Base-by-base conservation (phyloP, 2,797 vertebrate species). In the Typhlichthys eigenmanni region DNA sequence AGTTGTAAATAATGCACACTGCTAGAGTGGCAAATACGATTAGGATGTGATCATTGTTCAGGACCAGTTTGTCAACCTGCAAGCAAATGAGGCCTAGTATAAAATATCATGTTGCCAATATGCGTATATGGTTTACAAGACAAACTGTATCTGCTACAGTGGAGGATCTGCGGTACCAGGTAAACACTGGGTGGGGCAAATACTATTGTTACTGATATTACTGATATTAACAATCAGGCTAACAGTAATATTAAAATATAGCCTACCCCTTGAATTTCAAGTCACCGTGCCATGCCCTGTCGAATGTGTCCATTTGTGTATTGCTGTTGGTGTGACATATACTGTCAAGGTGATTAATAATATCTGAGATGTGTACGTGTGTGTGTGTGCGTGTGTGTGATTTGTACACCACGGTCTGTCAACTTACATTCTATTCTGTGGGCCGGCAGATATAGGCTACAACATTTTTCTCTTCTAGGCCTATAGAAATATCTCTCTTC, bases 51-150 rank as follows among this genome's bases (percentile, higher is more conserved):
- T 43, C 38, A 43, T 43, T 43, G 38, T 43, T 43, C 38, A 43
- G 9, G 7, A 43, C 38, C 38, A 43, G 38, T 43, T 43, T 43
- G 38, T 8, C 38, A 43, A 84, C 80, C 75, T 84, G 79, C 82
- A 74, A 76, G 72, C 75, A 58, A 67, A 65, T 13, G 56, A 78
- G 80, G 71, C 69, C 78, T 69, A 72, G 77, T 78, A 75, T 78
- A 80, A 78, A 80, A 75, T 87, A 79, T 74, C 82, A n/a, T 64
- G 78, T 83, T 83, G 85, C 86, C 88, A 78, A 87, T 87, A 81
- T 76, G 80, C 82, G 86, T 88, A 82, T 86, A 82, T 86, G 74
- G 62, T 79, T 84, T 74, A 84, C 86, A 86, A 74, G 87, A 85
- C 84, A 72, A 86, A 82, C 70, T 82, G 87, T 87, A 87, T 90